Conservation (phyloP, 2,888 invertebrate genomes). For the Sisyra terminalis region DNA sequence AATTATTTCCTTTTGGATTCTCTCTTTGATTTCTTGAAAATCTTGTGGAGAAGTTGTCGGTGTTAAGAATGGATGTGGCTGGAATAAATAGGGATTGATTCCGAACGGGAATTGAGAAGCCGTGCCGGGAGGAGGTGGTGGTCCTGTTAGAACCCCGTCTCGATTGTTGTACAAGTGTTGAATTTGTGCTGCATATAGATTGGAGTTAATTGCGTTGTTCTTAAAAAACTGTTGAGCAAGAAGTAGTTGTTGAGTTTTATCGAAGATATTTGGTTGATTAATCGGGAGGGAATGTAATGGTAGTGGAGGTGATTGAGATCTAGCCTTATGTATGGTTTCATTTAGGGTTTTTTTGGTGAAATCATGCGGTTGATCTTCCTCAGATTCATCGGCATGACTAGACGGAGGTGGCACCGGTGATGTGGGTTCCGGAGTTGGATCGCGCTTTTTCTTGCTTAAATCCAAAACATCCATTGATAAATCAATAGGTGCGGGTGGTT, state of each 20-base stretch:
- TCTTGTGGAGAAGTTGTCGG: slow-evolving; percentile 34
- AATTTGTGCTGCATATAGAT: slow-evolving; percentile 42
- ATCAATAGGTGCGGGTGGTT: slow-evolving; percentile 40
- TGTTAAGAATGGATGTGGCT: slow-evolving; percentile 34
- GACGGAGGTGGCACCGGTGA: too few relatives aligned
- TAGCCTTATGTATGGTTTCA: slow-evolving; percentile 20
- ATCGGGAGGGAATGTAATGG: slow-evolving; percentile 10
- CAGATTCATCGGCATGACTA: slow-evolving; percentile 15
- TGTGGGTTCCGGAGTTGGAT: slow-evolving; percentile 13
- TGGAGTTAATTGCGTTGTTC: slow-evolving; percentile 39
- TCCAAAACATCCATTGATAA: slow-evolving; percentile 66
- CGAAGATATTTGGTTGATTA: slow-evolving; percentile 23
- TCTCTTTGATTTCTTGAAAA: slow-evolving; percentile 48
- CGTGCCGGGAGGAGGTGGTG: slow-evolving; percentile 20
- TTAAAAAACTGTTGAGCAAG: slow-evolving; percentile 50
- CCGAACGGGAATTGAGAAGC: slow-evolving; percentile 38
- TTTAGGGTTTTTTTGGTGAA: slow-evolving; percentile 29
- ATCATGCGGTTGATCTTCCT: slow-evolving; percentile 27
- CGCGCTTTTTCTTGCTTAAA: slow-evolving; percentile 57
- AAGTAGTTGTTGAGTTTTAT: slow-evolving; percentile 39
- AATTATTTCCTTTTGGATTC: slow-evolving; percentile 46
- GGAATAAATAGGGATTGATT: slow-evolving; percentile 46
- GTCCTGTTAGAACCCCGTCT: slow-evolving; percentile 12
- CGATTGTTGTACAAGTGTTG: slow-evolving; percentile 41
- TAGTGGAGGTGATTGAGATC: slow-evolving; percentile 14